Conservation (phyloP, 2,113 vertebrate genomes). For the Myanophis thanlyinensis region DNA sequence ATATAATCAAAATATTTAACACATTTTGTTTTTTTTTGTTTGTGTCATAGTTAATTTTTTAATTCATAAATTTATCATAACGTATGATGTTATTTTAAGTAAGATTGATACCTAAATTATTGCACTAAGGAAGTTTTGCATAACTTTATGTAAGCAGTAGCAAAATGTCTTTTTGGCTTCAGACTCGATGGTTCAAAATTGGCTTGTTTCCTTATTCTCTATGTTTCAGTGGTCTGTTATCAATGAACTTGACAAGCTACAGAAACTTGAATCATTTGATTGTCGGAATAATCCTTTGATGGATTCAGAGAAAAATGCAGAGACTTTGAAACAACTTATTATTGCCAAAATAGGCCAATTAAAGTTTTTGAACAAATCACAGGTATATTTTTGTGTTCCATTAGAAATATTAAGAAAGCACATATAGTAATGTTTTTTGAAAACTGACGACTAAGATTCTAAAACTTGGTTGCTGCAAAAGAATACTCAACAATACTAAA, state of each 20-base stretch:
- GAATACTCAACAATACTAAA: background rate
- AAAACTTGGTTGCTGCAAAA: background rate
- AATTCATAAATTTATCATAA: background rate
- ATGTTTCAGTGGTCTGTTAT: conserved; percentile 84
- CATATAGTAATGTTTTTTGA: background rate
- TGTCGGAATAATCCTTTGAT: conserved; percentile 78
- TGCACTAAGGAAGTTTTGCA: background rate
- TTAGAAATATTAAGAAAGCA: background rate
- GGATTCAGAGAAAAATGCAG: conserved; percentile 67
- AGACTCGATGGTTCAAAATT: background rate
- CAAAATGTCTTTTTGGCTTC: background rate
- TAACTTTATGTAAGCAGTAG: background rate
- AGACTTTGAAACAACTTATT: conserved; percentile 78
- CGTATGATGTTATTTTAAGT: background rate
- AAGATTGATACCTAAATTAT: background rate
- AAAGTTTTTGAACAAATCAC: conserved; percentile 74
- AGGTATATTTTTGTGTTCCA: conserved; percentile 60
- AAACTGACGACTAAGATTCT: background rate
- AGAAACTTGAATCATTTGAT: conserved; percentile 71
- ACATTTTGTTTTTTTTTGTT: background rate
- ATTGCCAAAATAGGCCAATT: conserved; percentile 83
- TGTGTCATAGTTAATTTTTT: background rate
- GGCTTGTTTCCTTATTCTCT: background rate
- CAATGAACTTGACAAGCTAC: conserved; percentile 86
- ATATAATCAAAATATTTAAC: background rate